A percentile compares a stretch with the other conserved stretches of the same genome.
These are phyloP conservation scores for Belonocnema kinseyi DNA, from an alignment of 1,140 invertebrate species.

Conservation along the genomic window DNA sequence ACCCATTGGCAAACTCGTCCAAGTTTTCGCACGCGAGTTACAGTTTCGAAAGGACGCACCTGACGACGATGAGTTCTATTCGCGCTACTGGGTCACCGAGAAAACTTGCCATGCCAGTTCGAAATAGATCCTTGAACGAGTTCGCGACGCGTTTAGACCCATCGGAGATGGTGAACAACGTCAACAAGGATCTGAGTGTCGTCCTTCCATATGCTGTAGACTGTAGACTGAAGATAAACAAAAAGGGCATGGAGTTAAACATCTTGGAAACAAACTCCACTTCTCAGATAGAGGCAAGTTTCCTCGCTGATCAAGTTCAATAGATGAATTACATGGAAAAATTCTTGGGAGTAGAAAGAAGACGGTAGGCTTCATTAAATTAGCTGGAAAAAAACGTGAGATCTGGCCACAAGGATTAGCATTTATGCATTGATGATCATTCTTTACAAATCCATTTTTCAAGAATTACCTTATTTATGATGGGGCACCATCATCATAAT, in stretches of 20 bases:
- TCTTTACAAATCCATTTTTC: background rate
- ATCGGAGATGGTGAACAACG: background rate
- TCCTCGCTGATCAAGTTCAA: background rate
- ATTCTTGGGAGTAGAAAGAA: background rate
- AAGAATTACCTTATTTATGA: background rate
- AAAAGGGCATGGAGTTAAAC: background rate
- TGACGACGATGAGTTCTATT: constrained; percentile 63
- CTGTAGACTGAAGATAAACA: background rate
- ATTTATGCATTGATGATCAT: background rate
- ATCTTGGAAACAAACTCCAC: constrained; percentile 1
- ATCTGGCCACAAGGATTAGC: too few species aligned
- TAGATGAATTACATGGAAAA: background rate
- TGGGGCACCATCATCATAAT: background rate
- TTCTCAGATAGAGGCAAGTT: background rate
- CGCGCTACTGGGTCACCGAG: constrained; percentile 68
- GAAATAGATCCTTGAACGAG: constrained; percentile 54
- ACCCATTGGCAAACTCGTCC: constrained; percentile 52
- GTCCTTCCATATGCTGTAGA: background rate
- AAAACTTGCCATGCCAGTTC: constrained; percentile 51
- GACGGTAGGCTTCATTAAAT: background rate
- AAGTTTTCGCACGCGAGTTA: constrained; percentile 57
- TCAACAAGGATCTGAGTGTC: background rate
- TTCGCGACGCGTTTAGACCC: background rate
- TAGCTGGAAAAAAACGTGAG: background rate
- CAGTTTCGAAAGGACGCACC: constrained; percentile 63